Percentiles rank a stretch among this genome's conserved stretches.
Evolutionary conservation across 1,140 invertebrate genomes (phyloP).

Genomic region (Coelopa frigida): DNA sequence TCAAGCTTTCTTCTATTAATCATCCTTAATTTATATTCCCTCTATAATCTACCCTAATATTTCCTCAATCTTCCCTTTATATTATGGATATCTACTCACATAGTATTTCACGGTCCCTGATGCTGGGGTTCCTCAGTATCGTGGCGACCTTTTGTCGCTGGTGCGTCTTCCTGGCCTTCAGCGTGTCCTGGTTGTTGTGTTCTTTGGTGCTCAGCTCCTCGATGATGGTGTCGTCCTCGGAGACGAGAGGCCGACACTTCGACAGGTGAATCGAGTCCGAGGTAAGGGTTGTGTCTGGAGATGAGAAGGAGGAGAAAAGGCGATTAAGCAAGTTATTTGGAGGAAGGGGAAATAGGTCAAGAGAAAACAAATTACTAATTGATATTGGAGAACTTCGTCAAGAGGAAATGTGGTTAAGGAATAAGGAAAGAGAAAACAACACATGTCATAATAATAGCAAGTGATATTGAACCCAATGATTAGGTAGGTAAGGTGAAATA

Average conservation of each 20-base stretch:
- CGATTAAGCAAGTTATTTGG: no score
- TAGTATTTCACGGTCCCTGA: slow-evolving; percentile 42
- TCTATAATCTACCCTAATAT: no score
- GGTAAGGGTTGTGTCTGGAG: slow-evolving; percentile 35
- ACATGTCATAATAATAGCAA: no score
- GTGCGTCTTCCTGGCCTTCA: slow-evolving; percentile 32
- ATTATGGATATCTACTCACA: slow-evolving; percentile 40
- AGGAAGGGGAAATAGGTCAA: neutral
- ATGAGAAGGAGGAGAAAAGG: neutral
- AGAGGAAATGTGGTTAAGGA: no score
- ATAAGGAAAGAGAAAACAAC: no score
- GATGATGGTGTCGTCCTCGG: slow-evolving; percentile 42
- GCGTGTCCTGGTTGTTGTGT: slow-evolving; percentile 40
- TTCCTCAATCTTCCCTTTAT: neutral
- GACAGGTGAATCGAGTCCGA: slow-evolving; percentile 43
- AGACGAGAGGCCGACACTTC: slow-evolving; percentile 41
- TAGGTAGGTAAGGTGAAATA: no score
- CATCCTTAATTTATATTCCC: no score
- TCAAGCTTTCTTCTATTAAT: no score
- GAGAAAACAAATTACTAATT: neutral
- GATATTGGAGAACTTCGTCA: no score
- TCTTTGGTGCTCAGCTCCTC: slow-evolving; percentile 43
- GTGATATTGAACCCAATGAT: no score
- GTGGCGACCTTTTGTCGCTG: slow-evolving; percentile 38
- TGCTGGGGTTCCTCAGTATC: slow-evolving; percentile 40